Conservation (phyloP, 2,113 vertebrate genomes). For the Gulo gulo region DNA sequence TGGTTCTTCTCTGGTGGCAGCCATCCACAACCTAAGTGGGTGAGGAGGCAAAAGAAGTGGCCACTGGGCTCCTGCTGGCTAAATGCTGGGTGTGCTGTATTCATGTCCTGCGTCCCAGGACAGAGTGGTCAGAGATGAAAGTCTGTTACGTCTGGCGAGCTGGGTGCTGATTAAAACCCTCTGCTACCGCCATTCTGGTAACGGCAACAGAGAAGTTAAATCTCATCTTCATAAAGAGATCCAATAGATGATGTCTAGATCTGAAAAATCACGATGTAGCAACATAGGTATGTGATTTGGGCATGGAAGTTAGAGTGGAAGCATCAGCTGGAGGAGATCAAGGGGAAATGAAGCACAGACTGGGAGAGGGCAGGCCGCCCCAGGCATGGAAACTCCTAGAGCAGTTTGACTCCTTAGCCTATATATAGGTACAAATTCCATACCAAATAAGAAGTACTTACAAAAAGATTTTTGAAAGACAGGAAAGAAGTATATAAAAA, state of each 20-base stretch:
- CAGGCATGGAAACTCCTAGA: neutral
- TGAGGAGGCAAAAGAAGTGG: neutral
- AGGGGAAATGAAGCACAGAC: rapidly evolving
- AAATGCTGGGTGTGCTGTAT: neutral
- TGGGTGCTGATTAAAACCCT: rapidly evolving
- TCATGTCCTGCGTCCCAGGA: neutral
- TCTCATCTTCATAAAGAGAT: neutral
- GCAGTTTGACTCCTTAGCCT: neutral
- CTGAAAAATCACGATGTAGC: neutral
- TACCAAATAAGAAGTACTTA: neutral
- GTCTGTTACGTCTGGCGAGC: neutral
- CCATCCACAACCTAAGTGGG: rapidly evolving
- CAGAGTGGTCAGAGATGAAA: neutral
- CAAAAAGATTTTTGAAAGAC: neutral
- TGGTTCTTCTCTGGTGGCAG: neutral
- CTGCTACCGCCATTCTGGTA: neutral
- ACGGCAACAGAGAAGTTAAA: neutral
- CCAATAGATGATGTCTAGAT: neutral
- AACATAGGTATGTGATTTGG: neutral
- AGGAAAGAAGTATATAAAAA: neutral
- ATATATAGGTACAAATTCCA: neutral
- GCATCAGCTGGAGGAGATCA: neutral
- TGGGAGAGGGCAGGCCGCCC: rapidly evolving
- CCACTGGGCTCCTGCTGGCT: neutral
- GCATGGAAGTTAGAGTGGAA: neutral